Evolutionary conservation across 2,113 vertebrate species (phyloP), one percentile per base, ranked within the genome.

Genomic region (Rhinopithecus roxellana): DNA sequence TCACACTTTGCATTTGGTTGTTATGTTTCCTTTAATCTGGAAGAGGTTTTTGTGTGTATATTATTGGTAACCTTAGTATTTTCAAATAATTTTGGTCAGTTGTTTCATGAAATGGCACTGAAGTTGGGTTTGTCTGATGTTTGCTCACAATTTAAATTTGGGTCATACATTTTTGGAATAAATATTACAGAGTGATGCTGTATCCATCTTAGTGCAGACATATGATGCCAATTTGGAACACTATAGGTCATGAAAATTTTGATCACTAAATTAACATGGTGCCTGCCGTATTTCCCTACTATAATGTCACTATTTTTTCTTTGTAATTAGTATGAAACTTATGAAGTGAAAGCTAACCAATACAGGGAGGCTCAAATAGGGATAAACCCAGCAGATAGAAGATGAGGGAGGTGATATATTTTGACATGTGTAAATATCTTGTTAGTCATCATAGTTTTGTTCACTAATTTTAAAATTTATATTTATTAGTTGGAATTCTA

Each of bases 111-210:
- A 67, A 74, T 40, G 48, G 20, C 48, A 75, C 32, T 94, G 45
- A 75, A 4, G n/a, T 69, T 92, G 67, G 40, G 43, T 83, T 96
- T 64, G 22, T 27, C 61, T 94, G 40, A 52, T 64, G 52, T 55
- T 88, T 94, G 38, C 16, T 78, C 72, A 69, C 81, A n/a, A 88
- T 94, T 72, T 84, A 94, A 90, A 80, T 38, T 72, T 30, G 75
- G 57, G 25, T 83, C 83, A 30, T 43, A 7, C 7, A 14, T 67
- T 94, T 96, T 94, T 43, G 20, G 89, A 69, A 69, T 14, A 88
- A 92, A 90, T 52, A 75, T 11, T 38, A 59, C 30, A 78, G 35
- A 83, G 23, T 17, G 14, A 64, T 57, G 13, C 11, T 52, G 0
- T 74, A 40, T 48, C 17, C 38, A 55, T 43, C n/a, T 74, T 64